Evolutionary conservation across 2,888 invertebrate genomes (phyloP).

Genomic region (Clunio marinus): DNA sequence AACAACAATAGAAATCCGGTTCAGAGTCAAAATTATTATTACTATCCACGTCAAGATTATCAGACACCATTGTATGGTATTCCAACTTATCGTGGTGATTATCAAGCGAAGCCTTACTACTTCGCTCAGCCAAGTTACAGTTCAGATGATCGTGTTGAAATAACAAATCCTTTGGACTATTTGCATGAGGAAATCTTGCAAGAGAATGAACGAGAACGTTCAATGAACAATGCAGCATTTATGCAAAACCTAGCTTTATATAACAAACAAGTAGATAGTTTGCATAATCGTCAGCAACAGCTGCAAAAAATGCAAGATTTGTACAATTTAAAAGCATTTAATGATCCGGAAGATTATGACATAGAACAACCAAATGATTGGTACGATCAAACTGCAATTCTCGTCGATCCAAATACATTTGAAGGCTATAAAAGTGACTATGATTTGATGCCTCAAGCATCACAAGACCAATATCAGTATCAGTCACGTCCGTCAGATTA

Average conservation of each 20-base stretch:
- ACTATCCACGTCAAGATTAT: slow-evolving; percentile 41
- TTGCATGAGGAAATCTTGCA: slow-evolving; percentile 59
- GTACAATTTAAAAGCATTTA: slow-evolving; percentile 30
- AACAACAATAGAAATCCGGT: slow-evolving; percentile 16
- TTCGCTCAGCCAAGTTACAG: slow-evolving; percentile 51
- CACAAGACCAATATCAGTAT: slow-evolving; percentile 35
- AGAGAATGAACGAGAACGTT: slow-evolving; percentile 58
- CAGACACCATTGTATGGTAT: slow-evolving; percentile 42
- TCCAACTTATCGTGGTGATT: slow-evolving; percentile 44
- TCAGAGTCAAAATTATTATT: slow-evolving; percentile 41
- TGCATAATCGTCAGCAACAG: slow-evolving; percentile 17
- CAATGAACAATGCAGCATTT: slow-evolving; percentile 57
- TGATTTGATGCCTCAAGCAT: neutral
- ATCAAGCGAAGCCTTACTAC: slow-evolving; percentile 50
- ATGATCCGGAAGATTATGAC: slow-evolving; percentile 59
- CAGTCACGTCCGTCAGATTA: slow-evolving; percentile 23
- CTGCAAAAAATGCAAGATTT: slow-evolving; percentile 41
- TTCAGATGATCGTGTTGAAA: slow-evolving; percentile 48
- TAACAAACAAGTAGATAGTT: slow-evolving; percentile 51
- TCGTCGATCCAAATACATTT: slow-evolving; percentile 43
- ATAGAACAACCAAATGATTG: slow-evolving; percentile 62
- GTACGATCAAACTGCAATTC: slow-evolving; percentile 55
- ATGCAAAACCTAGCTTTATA: slow-evolving; percentile 64
- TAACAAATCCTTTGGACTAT: slow-evolving; percentile 54
- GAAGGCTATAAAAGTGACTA: neutral